phyloP scores from a whole-genome alignment of 2,797 vertebrate species.

The Sebastes nivosus region DNA sequence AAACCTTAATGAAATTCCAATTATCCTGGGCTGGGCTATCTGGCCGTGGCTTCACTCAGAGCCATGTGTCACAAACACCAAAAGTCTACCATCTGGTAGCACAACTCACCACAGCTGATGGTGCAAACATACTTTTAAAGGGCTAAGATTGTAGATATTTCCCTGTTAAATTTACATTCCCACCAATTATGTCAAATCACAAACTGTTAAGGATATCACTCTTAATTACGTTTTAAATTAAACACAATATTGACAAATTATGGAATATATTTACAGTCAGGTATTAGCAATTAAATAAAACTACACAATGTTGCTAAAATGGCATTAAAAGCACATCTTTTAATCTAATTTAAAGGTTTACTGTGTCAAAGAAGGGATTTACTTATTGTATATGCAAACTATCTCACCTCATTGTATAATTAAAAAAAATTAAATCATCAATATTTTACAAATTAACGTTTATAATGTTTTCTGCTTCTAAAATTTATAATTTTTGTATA shows the following conservation, averaged over 20 bases:
- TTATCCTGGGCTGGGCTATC: slow-evolving; percentile 81
- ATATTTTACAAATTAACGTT: not conserved
- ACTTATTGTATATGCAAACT: not conserved
- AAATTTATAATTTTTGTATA: not conserved
- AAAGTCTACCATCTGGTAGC: slow-evolving; percentile 82
- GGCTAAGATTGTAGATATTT: not conserved
- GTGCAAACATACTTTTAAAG: slow-evolving; percentile 42
- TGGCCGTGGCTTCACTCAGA: slow-evolving; percentile 67
- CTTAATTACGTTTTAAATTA: not conserved
- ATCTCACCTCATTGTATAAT: not conserved
- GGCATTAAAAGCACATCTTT: not conserved
- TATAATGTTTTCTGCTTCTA: not conserved
- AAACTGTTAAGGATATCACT: not conserved
- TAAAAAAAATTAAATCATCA: not conserved
- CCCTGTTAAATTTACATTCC: not conserved
- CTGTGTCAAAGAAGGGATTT: not conserved
- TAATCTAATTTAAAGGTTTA: not conserved
- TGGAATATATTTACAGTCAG: not conserved
- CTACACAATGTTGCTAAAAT: not conserved
- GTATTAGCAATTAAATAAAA: not conserved
- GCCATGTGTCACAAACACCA: slow-evolving; percentile 81
- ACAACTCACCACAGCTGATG: slow-evolving; percentile 54
- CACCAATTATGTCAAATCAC: not conserved
- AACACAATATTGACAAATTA: not conserved
- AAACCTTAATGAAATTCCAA: slow-evolving; percentile 87